Evolutionary conservation across 2,888 invertebrate species (phyloP), one percentile per base, ranked within the genome.

Genomic region (Noctua comes): DNA sequence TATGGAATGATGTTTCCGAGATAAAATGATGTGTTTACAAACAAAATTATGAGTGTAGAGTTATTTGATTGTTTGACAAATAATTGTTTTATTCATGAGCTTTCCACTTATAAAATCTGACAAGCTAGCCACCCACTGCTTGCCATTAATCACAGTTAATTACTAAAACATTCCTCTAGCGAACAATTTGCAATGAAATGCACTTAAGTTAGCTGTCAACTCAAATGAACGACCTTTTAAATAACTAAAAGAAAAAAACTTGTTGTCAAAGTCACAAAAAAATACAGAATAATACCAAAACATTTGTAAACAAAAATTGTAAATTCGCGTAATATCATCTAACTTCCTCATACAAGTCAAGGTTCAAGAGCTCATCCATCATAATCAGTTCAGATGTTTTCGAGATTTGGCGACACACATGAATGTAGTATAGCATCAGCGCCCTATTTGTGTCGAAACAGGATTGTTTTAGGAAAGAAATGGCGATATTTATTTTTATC

Each of bases 311-410:
- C 36, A 65, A 40, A 57, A 69, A 21, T 65, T 40, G 18, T 62
- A 46, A 48, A 77, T 69, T 54, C 27, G 24, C 16, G 43, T 54
- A 70, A 75, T 72, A 27, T 54, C 31, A 65, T 65, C 18, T 36
- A 16, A 76, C 78, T 84, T 86, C 72, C 68, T 68, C 11, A 65
- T 36, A 64, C 54, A 43, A 68, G 51, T 79, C 85, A 88, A 86
- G 80, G 80, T 76, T 74, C 48, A 46, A 24, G 54, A 40, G 13
- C 54, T 77, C 82, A 79, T 87, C 27, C 72, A 83, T 85, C 82
- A 69, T 46, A 88, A 78, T 83, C 74, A 79, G 69, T 78, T 77
- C 62, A 79, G 40, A 54, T 68, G 68, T 80, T 80, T 78, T 43
- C 21, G 51, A 75, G 65, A 69, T 82, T 72, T 18, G n/a, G 54